A percentile compares a stretch with the other conserved stretches of the same genome.
phyloP scores from a whole-genome alignment of 2,113 vertebrate species.

The Marcusenius ussheri region DNA sequence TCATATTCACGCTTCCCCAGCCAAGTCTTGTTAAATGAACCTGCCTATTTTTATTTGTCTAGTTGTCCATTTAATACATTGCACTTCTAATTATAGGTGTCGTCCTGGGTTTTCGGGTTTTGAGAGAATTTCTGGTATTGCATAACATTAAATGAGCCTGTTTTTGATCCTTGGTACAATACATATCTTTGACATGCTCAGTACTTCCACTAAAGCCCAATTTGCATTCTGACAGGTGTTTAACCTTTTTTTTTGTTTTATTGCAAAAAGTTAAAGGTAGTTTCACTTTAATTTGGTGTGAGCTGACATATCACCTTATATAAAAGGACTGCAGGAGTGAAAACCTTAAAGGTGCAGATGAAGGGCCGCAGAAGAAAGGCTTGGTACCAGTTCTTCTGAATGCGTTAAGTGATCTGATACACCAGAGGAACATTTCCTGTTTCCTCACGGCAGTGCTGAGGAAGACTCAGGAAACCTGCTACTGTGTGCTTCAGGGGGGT shows the following conservation, averaged over 20 bases:
- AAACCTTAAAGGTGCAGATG: background rate
- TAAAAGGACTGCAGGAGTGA: background rate
- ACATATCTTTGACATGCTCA: background rate
- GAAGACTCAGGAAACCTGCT: background rate
- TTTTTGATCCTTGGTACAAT: background rate
- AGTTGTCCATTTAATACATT: background rate
- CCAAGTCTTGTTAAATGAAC: background rate
- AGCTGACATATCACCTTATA: background rate
- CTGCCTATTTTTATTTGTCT: background rate
- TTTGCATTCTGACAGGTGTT: background rate
- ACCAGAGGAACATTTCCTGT: constrained; percentile 12
- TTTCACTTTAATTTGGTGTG: background rate
- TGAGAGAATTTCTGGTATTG: background rate
- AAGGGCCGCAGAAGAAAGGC: background rate
- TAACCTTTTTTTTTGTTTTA: background rate
- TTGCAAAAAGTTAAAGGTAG: background rate
- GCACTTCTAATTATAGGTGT: background rate
- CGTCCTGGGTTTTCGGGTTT: background rate
- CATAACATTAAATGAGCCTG: background rate
- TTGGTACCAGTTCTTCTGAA: background rate
- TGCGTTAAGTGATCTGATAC: background rate
- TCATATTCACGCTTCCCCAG: background rate
- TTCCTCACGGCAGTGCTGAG: background rate
- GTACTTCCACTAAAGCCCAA: background rate
- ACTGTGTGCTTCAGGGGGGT: background rate